Base-by-base conservation (phyloP, 1,140 invertebrate genomes). In the Pararge aegeria region DNA sequence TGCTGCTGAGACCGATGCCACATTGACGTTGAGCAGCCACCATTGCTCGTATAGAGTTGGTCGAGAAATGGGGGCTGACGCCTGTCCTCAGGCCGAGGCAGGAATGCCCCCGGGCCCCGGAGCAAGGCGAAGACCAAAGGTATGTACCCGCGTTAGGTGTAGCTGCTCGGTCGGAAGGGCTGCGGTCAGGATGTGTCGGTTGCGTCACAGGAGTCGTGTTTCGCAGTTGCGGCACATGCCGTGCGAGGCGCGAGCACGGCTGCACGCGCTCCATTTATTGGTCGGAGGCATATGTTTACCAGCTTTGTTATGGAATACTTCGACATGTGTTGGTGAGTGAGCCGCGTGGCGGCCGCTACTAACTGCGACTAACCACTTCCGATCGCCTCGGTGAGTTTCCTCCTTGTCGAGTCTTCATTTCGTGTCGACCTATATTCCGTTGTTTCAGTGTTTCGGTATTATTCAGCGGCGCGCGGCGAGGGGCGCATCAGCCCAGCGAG, bases 21-120 rank as follows among this genome's bases (percentile, higher is more conserved):
- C 68, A 81, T 86, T 83, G 77, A 77, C 53, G 60, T 87, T 76
- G 82, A 87, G 67, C 83, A 84, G 93, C 92, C 95, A 97, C 95
- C 94, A 97, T 97, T 97, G 96, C 96, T 93, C 95, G 95, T 92
- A 95, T 97, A 95, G 95, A 97, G 93, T 96, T 96, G 92, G 94
- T 96, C 92, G 96, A 97, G 93, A 96, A 96, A 96, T 97, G 96
- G 96, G 96, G 96, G 94, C 95, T 96, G 91, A 96, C 95, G 93
- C 96, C 96, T 94, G 96, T 97, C 94, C 95, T 97, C 93, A 95
- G 94, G 92, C 95, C 96, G 94, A 95, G 95, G 93, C 95, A 96
- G 95, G 95, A 96, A 93, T 94, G 94, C 94, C 95, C 94, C 94
- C 93, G 91, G 91, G 92, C 91, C 90, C 91, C 91, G 85, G 94